Conservation (phyloP, 2,797 vertebrate genomes). For the Anguilla megastoma region DNA sequence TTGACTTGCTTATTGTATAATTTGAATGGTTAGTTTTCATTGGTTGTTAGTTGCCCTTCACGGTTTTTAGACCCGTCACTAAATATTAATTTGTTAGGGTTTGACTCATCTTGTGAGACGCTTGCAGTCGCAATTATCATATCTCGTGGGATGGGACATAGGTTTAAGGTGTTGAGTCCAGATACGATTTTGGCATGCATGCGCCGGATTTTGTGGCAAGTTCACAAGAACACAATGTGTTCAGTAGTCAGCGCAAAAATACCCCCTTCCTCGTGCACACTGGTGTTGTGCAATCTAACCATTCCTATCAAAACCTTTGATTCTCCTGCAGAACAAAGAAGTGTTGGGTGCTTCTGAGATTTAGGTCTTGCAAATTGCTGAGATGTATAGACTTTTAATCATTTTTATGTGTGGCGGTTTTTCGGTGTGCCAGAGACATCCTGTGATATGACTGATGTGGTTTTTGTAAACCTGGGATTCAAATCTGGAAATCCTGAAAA, state of each 20-base stretch:
- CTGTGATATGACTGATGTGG: conserved; percentile 43
- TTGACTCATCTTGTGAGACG: background rate
- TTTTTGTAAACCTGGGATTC: conserved; percentile 42
- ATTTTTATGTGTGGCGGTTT: conserved; percentile 43
- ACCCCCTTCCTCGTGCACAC: conserved; percentile 49
- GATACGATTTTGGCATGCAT: conserved; percentile 14
- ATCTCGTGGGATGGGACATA: background rate
- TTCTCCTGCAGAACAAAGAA: conserved; percentile 76
- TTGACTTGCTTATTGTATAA: background rate
- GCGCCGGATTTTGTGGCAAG: conserved; percentile 9
- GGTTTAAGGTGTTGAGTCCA: conserved; percentile 15
- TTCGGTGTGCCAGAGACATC: conserved; percentile 36
- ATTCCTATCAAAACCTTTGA: conserved; percentile 78
- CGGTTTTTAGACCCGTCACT: background rate
- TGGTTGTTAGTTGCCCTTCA: background rate
- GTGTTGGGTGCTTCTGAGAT: conserved; percentile 71
- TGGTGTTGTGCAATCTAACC: conserved; percentile 55
- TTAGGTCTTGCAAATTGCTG: conserved; percentile 68
- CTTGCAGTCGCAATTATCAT: background rate
- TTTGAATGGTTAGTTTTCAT: background rate
- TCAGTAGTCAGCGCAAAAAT: conserved; percentile 50
- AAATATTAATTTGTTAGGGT: background rate
- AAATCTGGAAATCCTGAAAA: conserved; percentile 55
- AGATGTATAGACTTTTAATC: conserved; percentile 65
- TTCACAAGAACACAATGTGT: conserved; percentile 41